These are phyloP conservation scores for Diorhabda sublineata DNA, from an alignment of 1,140 invertebrate species.

Conservation along the genomic window DNA sequence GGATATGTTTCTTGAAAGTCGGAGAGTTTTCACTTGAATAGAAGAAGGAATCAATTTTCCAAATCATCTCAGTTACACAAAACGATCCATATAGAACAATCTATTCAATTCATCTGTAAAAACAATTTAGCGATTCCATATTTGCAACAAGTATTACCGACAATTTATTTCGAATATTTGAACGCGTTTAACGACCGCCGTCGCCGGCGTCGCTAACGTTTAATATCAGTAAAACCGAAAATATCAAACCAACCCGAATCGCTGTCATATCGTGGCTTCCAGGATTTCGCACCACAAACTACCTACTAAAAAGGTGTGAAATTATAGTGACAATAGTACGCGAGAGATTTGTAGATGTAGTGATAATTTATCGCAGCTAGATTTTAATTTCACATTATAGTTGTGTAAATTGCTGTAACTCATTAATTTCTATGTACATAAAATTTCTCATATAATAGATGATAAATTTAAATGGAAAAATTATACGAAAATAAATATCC, in stretches of 20 bases:
- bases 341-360: not conserved
- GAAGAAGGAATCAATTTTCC: not conserved
- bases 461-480: too few relatives aligned
- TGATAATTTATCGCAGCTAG: not conserved
- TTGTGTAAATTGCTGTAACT: not conserved
- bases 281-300: not conserved
- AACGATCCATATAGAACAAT: conserved; percentile 3
- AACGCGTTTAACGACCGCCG: not conserved
- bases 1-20: too few relatives aligned
- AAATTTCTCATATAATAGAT: too few relatives aligned
- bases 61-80: not conserved
- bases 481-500: too few relatives aligned
- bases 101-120: not conserved
- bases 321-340: conserved; percentile 2
- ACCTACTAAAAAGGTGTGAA: conserved; percentile 2
- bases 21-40: too few relatives aligned
- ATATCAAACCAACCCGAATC: conserved; percentile 2
- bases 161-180: conserved; percentile 3
- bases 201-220: not conserved
- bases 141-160: not conserved
- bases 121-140: not conserved
- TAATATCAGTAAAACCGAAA: conserved; percentile 2
- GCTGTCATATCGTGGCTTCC: not conserved
- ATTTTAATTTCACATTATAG: not conserved
- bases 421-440: not conserved